These are phyloP conservation scores for Amblyraja radiata DNA, from an alignment of 2,797 vertebrate genomes.

Conservation along the genomic window DNA sequence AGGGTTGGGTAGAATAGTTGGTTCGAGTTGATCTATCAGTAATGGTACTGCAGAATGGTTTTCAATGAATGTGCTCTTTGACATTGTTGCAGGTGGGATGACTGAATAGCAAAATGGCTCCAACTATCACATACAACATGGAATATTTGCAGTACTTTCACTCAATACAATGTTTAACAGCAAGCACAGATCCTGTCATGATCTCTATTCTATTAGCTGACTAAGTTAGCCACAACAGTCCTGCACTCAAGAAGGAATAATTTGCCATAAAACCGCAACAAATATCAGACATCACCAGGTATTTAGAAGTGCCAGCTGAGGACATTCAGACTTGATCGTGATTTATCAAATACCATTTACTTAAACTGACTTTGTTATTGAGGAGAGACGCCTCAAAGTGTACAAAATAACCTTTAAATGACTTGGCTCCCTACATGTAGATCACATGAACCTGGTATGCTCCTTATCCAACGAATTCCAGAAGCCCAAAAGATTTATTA, in stretches of 20 bases:
- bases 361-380: not conserved
- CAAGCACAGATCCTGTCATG: not conserved
- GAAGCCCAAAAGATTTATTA: not conserved
- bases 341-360: not conserved
- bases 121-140: not conserved
- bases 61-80: not conserved
- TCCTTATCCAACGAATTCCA: not conserved
- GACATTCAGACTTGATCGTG: not conserved
- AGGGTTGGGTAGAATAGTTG: not conserved
- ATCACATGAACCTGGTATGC: not conserved
- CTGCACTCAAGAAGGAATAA: not conserved
- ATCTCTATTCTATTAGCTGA: not conserved
- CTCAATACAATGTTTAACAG: not conserved
- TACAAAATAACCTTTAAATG: too few relatives aligned
- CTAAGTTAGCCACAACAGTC: not conserved
- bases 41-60: not conserved
- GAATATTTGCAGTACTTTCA: not conserved
- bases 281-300: not conserved
- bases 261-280: not conserved
- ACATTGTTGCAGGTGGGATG: too few relatives aligned
- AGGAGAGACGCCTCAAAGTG: not conserved
- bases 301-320: not conserved
- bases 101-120: not conserved
- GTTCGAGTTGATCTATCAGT: not conserved
- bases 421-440: not conserved